These are phyloP conservation scores for Urocitellus parryii DNA, from an alignment of 2,113 vertebrate genomes.

Conservation along the genomic window DNA sequence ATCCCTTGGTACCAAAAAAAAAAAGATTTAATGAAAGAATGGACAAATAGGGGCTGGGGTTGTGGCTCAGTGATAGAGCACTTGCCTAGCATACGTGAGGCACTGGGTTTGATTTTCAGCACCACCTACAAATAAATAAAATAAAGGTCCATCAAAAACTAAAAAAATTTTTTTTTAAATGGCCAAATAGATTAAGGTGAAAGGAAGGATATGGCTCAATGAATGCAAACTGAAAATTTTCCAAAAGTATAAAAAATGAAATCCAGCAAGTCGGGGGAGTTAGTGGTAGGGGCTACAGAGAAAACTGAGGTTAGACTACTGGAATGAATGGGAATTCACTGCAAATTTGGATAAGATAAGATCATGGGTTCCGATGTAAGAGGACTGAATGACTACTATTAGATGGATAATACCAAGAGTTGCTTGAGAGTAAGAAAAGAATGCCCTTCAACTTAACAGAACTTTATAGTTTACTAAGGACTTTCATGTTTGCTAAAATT, in stretches of 20 bases:
- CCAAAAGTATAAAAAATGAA: conserved; percentile 41
- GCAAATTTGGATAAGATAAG: conserved; percentile 42
- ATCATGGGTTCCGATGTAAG: background rate
- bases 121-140: too few species aligned
- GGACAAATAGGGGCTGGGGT: too few species aligned
- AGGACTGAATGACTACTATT: background rate
- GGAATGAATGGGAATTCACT: conserved; percentile 52
- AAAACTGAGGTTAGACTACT: conserved; percentile 18
- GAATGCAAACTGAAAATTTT: background rate
- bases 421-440: conserved; percentile 20
- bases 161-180: too few species aligned
- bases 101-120: too few species aligned
- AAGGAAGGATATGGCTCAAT: background rate
- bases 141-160: too few species aligned
- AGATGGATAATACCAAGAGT: conserved; percentile 11
- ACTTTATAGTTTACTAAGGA: conserved; percentile 32
- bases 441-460: background rate
- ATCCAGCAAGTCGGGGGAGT: background rate
- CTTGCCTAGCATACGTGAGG: too few species aligned
- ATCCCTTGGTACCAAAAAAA: too few species aligned
- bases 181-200: background rate
- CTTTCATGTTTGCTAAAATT: conserved; percentile 34
- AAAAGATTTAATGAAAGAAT: conserved; percentile 12
- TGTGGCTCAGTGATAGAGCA: too few species aligned
- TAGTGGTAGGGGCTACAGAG: conserved; percentile 1